Base-by-base conservation (phyloP, 1,140 invertebrate genomes). In the Apocrypta bakeri region DNA sequence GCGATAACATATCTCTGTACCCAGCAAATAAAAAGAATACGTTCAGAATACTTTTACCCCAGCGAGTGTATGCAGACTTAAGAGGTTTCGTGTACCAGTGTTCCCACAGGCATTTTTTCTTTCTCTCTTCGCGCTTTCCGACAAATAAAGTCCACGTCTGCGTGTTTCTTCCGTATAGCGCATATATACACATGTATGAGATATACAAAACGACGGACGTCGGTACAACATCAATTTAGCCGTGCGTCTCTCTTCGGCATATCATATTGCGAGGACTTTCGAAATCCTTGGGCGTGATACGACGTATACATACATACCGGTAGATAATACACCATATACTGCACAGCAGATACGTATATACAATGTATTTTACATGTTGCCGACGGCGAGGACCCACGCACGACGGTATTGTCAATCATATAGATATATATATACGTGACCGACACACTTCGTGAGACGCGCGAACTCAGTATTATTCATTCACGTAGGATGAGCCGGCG, bases 111-210 rank as follows among this genome's bases (percentile, higher is more conserved):
- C 2, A 14, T n/a, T n/a, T n/a, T 56, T 17, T 56, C 29, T 71
- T 24, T 71, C 79, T 63, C 40, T 80, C 69, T 80, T 80, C 79
- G 79, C 79, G 79, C 71, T 14, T 37, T 80, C 78, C 78, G 64
- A 42, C 68, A 42, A 37, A 21, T 9, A 37, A 27, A 12, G 4
- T 27, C 71, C 33, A 42, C 71, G 40, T 42, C n/a, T n/a, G 69
- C 21, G 27, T n/a, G n/a, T 25, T 40, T 80, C 78, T 72, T 80
- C 68, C 68, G 72, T 42, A 68, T 4, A 73, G n/a, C 48, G 37
- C 21, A 72, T 73, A 27, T 71, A 73, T 25, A 73, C 33, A 37
- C 33, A 37, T 4, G 33, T 37, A 37, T 37, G 33, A 37, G 33
- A 37, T 37, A 27, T 42, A 24, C 29, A 24, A 24, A 73, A 73